Evolutionary conservation across 1,140 invertebrate species (phyloP).

Genomic region (Drosophila nannoptera): DNA sequence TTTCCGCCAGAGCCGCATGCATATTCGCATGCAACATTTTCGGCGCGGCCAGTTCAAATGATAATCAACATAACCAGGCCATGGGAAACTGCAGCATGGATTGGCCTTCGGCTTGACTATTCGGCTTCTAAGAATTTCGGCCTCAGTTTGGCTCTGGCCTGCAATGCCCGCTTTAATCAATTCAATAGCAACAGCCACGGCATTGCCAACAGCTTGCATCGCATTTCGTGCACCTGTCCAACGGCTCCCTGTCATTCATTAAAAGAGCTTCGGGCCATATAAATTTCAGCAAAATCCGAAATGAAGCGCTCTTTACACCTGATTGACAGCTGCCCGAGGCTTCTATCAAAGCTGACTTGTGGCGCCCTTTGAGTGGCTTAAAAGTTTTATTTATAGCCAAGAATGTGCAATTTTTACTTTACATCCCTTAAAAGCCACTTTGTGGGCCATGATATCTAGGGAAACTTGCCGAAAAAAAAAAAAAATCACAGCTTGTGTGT

Average conservation of each 20-base stretch:
- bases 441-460: not conserved
- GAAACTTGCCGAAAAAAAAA: not conserved
- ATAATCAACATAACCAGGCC: not conserved
- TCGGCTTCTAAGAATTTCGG: conserved; percentile 28
- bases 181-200: conserved; percentile 30
- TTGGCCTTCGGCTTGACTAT: conserved; percentile 15
- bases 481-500: not conserved
- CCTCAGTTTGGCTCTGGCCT: conserved; percentile 24
- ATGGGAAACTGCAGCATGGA: conserved; percentile 1
- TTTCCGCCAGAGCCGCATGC: conserved; percentile 6
- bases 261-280: not conserved
- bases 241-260: conserved; percentile 1
- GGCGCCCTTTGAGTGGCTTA: no score
- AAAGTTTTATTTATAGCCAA: no score
- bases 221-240: not conserved
- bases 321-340: not conserved
- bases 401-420: no score
- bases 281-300: not conserved
- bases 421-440: no score
- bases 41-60: conserved; percentile 11
- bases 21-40: conserved; percentile 3
- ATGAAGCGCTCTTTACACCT: not conserved
- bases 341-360: not conserved
- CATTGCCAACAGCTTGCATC: conserved; percentile 1
- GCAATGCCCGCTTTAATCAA: conserved; percentile 63